Base-by-base conservation (phyloP, 2,113 vertebrate genomes). In the Typhlomys cinereus region DNA sequence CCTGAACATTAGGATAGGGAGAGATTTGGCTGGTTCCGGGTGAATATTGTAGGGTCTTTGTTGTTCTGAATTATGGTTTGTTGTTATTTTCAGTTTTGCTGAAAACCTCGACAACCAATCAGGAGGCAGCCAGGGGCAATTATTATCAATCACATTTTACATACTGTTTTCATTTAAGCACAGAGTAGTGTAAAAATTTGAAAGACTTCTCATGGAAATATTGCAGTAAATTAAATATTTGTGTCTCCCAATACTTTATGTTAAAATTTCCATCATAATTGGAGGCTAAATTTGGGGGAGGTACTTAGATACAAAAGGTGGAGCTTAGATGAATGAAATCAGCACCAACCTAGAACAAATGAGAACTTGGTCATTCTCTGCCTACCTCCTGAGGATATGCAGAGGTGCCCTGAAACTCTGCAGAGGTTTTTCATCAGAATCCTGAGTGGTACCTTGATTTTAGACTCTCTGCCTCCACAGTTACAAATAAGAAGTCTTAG, bases 131-230 rank as follows among this genome's bases (percentile, higher is more conserved):
- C n/a, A n/a, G n/a, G n/a, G 82, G 74, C 69, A 85, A 79, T 89
- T 74, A 62, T 70, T 88, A 50, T 79, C 29, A 80, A 52, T 70
- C 29, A 52, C 15, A 31, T 57, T 61, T 61, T 84, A 25, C 31
- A 23, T 71, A 36, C 64, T 84, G 8, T 25, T 31, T 67, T 75
- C 48, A 67, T 83, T 89, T 23, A 76, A 36, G 15, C 34, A 64
- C 6, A 92, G 3, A 17, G 10, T 59, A 69, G 20, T 91, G 80
- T 54, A 14, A 85, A 85, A 67, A 25, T 50, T 31, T n/a, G 20
- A 78, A 88, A 17, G n/a, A 85, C 74, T 93, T 94, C 21, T 36
- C 54, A 7, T n/a, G 66, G 10, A 88, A 94, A 50, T 70, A 76
- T 7, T 54, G 3, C 48, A 81, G 25, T 83, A 7, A 41, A 69